Evolutionary conservation across 1,140 invertebrate species (phyloP).

Genomic region (Pomacea maculata): DNA sequence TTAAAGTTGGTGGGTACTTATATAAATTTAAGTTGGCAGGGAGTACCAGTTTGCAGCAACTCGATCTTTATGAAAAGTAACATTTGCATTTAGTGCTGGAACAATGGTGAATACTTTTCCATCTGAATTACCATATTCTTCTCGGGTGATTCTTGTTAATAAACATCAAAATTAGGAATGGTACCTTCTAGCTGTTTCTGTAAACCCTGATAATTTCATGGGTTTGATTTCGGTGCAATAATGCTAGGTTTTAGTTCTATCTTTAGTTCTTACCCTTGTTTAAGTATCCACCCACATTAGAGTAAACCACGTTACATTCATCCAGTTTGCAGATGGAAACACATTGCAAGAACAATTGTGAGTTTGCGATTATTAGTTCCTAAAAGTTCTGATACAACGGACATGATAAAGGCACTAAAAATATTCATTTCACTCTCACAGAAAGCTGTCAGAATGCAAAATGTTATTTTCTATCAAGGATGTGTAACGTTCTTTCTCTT

Average conservation of each 20-base stretch:
- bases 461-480: too few relatives aligned
- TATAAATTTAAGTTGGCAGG: too few relatives aligned
- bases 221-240: too few relatives aligned
- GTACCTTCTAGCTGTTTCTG: not conserved
- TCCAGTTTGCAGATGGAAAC: not conserved
- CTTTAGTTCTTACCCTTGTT: not conserved
- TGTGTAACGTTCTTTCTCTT: too few relatives aligned
- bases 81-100: not conserved
- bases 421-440: too few relatives aligned
- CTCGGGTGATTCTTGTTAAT: not conserved
- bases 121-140: not conserved
- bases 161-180: constrained; percentile 3
- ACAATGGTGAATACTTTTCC: not conserved
- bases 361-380: too few relatives aligned
- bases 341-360: too few relatives aligned
- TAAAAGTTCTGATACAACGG: too few relatives aligned
- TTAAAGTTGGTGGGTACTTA: not conserved
- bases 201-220: too few relatives aligned
- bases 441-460: too few relatives aligned
- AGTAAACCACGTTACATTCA: not conserved
- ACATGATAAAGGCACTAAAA: too few relatives aligned
- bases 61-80: not conserved
- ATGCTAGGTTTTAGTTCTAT: too few relatives aligned
- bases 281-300: not conserved
- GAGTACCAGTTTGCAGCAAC: not conserved